Conservation (phyloP, 2,888 invertebrate genomes). For the Drosophila kuntzei region DNA sequence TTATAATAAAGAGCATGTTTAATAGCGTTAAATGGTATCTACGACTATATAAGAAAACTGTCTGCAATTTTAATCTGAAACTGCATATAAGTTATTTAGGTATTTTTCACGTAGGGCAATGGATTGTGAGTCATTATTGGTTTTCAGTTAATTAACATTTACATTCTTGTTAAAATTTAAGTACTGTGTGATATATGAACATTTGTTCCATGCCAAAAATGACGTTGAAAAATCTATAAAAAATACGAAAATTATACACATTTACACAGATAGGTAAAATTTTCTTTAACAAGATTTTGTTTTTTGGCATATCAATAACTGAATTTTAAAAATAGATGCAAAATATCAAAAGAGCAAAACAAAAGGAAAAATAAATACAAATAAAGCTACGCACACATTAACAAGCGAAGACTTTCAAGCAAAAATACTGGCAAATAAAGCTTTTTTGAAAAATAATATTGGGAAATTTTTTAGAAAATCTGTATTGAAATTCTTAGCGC, state of each 20-base stretch:
- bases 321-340: constrained; percentile 77
- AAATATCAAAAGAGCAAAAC: constrained; percentile 46
- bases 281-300: constrained; percentile 48
- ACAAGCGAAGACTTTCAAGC: constrained; percentile 28
- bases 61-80: constrained; percentile 32
- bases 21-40: constrained; percentile 20
- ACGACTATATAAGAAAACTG: not conserved
- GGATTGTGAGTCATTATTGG: constrained; percentile 32
- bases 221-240: constrained; percentile 61
- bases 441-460: constrained; percentile 37
- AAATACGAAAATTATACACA: constrained; percentile 42
- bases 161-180: constrained; percentile 10
- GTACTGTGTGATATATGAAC: constrained; percentile 9
- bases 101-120: constrained; percentile 48
- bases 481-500: constrained; percentile 37
- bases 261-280: constrained; percentile 6
- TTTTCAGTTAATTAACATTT: constrained; percentile 20
- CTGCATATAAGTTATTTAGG: constrained; percentile 3
- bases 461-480: constrained; percentile 55
- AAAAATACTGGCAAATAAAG: constrained; percentile 44
- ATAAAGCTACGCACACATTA: constrained; percentile 20
- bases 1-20: constrained; percentile 29
- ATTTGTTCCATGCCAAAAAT: constrained; percentile 31
- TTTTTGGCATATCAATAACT: constrained; percentile 82
- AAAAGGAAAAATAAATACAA: constrained; percentile 45